A percentile compares a stretch with the other conserved stretches of the same genome.
Conservation (phyloP, 2,797 vertebrate species). For the Pangasius djambal region DNA sequence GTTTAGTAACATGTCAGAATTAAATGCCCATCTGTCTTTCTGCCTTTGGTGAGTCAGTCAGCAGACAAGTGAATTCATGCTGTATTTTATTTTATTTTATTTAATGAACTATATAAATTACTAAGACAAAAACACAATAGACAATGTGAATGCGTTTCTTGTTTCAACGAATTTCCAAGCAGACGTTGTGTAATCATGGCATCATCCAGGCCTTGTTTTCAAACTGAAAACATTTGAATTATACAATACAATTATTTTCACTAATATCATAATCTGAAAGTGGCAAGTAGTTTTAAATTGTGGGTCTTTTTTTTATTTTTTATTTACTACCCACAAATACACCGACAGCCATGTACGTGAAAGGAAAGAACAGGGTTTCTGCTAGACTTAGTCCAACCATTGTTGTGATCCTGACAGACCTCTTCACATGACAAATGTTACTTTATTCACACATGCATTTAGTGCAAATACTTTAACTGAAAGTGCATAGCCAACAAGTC, state of each 20-base stretch:
- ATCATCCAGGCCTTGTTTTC: not conserved
- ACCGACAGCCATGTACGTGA: slow-evolving; percentile 67
- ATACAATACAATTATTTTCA: not conserved
- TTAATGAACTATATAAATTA: slow-evolving; percentile 25
- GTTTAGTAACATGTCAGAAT: not conserved
- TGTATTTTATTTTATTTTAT: slow-evolving; percentile 13
- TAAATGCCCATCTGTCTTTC: not conserved
- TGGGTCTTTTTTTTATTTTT: slow-evolving; percentile 56
- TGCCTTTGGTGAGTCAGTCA: not conserved
- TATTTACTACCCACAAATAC: slow-evolving; percentile 75
- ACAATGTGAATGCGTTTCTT: not conserved
- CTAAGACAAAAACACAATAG: slow-evolving; percentile 22
- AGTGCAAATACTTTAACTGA: slow-evolving; percentile 79
- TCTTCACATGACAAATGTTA: slow-evolving; percentile 81
- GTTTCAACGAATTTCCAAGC: not conserved
- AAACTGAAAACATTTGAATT: not conserved
- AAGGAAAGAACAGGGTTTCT: slow-evolving; percentile 62
- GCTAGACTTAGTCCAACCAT: slow-evolving; percentile 50
- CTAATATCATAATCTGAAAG: not conserved
- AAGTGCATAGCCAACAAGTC: slow-evolving; percentile 71
- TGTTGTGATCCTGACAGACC: slow-evolving; percentile 75
- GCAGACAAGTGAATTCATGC: slow-evolving; percentile 6
- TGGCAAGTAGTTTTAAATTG: slow-evolving; percentile 30
- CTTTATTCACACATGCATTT: slow-evolving; percentile 81
- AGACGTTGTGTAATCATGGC: not conserved